Evolutionary conservation across 1,140 invertebrate genomes (phyloP), one percentile per base, ranked within the genome.

Genomic region (Pinna nobilis): DNA sequence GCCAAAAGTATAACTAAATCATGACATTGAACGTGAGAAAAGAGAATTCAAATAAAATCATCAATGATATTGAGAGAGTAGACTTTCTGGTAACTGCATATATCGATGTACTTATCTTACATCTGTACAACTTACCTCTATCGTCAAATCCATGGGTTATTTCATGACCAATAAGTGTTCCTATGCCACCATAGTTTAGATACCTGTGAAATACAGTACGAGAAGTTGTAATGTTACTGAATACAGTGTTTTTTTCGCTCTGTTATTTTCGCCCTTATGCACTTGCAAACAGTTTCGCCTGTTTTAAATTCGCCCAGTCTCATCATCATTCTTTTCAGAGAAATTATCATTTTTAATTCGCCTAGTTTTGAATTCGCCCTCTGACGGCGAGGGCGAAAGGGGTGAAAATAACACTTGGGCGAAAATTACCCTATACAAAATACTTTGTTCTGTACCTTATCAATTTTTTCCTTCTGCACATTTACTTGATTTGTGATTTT

Each of bases 121-220:
- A 67, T 23, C 18, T 20, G 30, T 66, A 32, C n/a, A 25, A 13
- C 20, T 72, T 81, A 90, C 89, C 90, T 83, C 83, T 84, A 74
- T 89, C 87, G 79, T 91, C 90, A 80, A 91, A 91, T 30, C 91
- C 91, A 80, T 91, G 91, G 0, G 91, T 91, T 37, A 92, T 91
- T 82, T 92, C 92, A 74, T 92, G 92, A 1, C 91, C 91, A 72
- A 92, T 92, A 2, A 92, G 89, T 6, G 89, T 86, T 37, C 92
- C 91, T 70, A 92, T 92, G 4, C 89, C 91, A n/a, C 92, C 91
- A 82, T 90, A 92, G 74, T 92, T 92, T 64, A 92, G 80, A 18
- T 90, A 91, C 64, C 89, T 88, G 64, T 20, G 37, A 51, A 63
- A 69, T 50, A 53, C 11, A 9, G n/a, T 49, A 39, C 5, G 4